phyloP scores from a whole-genome alignment of 2,888 invertebrate species.

The Thumatha senex region DNA sequence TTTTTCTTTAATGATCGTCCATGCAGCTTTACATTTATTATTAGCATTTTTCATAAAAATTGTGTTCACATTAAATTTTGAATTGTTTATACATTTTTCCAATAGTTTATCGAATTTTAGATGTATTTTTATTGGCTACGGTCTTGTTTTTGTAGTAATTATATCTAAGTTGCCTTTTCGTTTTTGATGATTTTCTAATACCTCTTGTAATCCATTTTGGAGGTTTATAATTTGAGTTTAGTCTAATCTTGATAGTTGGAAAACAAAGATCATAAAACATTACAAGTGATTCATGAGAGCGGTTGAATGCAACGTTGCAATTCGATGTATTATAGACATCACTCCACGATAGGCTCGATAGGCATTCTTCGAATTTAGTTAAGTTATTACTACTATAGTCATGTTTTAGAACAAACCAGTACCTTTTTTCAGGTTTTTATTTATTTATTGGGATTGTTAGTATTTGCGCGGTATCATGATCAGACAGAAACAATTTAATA shows the following conservation, averaged over 20 bases:
- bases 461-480: slow-evolving; percentile 6
- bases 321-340: neutral
- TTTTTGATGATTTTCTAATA: neutral
- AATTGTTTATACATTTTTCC: neutral
- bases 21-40: too few species aligned
- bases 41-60: too few species aligned
- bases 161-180: too few species aligned
- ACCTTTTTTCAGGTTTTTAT: neutral
- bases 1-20: too few species aligned
- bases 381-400: neutral
- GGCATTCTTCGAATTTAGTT: neutral
- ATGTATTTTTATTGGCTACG: neutral
- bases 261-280: slow-evolving; percentile 5
- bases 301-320: neutral
- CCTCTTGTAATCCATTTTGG: slow-evolving; percentile 8
- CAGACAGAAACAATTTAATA: neutral
- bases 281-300: neutral
- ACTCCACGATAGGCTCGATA: neutral
- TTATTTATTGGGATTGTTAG: neutral
- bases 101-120: neutral
- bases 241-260: neutral
- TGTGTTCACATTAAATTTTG: too few species aligned
- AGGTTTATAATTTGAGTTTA: neutral
- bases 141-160: slow-evolving; percentile 1
- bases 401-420: neutral